A percentile compares a stretch with the other conserved stretches of the same genome.
Conservation (phyloP, 2,797 vertebrate genomes). For the Corythornis leucogaster region DNA sequence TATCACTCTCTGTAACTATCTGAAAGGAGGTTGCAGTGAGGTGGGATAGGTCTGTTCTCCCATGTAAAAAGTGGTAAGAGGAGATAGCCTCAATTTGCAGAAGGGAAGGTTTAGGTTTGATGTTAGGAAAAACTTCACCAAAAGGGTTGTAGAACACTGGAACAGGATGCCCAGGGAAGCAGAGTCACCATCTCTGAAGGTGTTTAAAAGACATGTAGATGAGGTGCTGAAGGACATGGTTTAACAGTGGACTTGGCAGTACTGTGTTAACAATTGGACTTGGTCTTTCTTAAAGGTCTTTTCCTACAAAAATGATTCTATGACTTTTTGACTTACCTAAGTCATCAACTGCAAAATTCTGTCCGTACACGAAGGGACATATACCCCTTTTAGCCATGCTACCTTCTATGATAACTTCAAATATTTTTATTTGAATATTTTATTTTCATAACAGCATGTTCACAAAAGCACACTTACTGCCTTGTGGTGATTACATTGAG, state of each 20-base stretch:
- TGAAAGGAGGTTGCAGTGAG: not conserved
- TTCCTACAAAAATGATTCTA: not conserved
- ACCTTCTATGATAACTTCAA: not conserved
- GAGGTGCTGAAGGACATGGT: not conserved
- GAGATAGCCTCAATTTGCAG: not conserved
- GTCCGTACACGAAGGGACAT: not conserved
- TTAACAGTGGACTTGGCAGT: not conserved
- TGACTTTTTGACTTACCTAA: not conserved
- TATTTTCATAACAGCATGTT: not conserved
- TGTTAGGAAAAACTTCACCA: not conserved
- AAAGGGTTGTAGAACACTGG: not conserved
- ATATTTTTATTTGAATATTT: not conserved
- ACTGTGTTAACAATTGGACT: not conserved
- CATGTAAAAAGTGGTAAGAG: not conserved
- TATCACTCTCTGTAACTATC: not conserved
- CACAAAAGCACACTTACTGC: not conserved
- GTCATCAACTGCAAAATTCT: not conserved
- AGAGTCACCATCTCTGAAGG: too few relatives aligned
- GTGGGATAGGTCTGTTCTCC: not conserved
- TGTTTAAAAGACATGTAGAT: not conserved
- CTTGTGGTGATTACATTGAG: not conserved
- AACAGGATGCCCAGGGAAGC: not conserved
- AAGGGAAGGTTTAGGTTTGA: not conserved
- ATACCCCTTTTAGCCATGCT: not conserved
- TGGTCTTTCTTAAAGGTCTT: not conserved